Evolutionary conservation across 1,140 invertebrate species (phyloP), one percentile per base, ranked within the genome.

Genomic region (Drosophila aff.): DNA sequence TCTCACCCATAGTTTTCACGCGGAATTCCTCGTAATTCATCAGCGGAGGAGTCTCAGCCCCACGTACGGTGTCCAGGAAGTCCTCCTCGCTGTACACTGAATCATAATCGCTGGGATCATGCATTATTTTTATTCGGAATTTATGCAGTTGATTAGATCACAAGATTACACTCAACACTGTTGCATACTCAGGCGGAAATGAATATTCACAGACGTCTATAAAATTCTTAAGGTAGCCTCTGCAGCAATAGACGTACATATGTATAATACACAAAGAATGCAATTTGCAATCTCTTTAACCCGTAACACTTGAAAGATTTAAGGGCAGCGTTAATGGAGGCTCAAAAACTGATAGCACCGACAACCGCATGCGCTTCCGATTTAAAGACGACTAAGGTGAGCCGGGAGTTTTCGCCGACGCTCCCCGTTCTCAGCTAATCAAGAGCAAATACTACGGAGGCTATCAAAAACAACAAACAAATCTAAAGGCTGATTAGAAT

Each of bases 1-100:
- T 83, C 85, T 84, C 11, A 89, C 84, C 84, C 84, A 89, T 89
- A 3, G 84, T 89, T 67, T 81, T 81, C 7, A 66, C 69, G 10
- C 87, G 46, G 64, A 89, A 89, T n/a, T 89, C 84, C 31, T 89
- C 84, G 33, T 89, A 89, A 74, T 90, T 46, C 74, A 89, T 89
- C 16, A 89, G 33, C 15, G 81, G 84, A 9, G 84, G 84, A 7
- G 84, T 84, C 28, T 59, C 21, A 6, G 85, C 84, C 16, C 74
- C 85, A 41, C 57, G 64, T 1, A 85, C 74, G 13, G 82, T 62
- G 55, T 90, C 74, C 26, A 69, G 18, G 3, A 61, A 80, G 11
- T 89, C 84, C 57, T 81, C 68, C 0, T 89, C 85, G 57, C 81
- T 90, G 44, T 67, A 90, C 21, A 89, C 84, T 0, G 81, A 81